phyloP scores from a whole-genome alignment of 1,140 invertebrate species.

The Yoshiicerus persimilis region DNA sequence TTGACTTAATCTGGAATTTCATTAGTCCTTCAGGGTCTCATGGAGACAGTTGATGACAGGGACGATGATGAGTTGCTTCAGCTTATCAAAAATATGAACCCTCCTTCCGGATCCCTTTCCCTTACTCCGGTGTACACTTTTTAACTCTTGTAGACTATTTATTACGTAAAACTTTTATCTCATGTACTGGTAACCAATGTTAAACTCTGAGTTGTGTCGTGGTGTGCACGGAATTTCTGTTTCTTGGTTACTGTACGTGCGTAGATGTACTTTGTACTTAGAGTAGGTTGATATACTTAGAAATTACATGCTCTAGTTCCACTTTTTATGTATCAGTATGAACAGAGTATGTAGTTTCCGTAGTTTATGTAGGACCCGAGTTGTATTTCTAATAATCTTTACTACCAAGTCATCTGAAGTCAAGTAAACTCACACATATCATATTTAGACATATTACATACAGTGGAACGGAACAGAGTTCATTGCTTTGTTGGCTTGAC shows the following conservation, averaged over 20 bases:
- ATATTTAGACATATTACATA: not conserved
- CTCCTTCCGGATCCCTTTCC: not conserved
- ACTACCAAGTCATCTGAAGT: not conserved
- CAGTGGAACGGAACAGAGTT: not conserved
- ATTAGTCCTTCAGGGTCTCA: constrained; percentile 1
- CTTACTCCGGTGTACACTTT: not conserved
- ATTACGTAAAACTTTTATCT: no score
- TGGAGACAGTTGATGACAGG: constrained; percentile 11
- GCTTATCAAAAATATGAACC: constrained; percentile 1
- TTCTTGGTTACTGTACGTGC: not conserved
- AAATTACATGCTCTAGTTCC: not conserved
- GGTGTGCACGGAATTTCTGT: not conserved
- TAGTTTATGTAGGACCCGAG: not conserved
- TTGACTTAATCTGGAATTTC: constrained; percentile 20
- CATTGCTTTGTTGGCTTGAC: not conserved
- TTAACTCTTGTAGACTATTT: no score
- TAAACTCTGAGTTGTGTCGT: no score
- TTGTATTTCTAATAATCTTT: constrained; percentile 16
- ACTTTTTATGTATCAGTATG: not conserved
- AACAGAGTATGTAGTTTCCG: not conserved
- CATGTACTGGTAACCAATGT: no score
- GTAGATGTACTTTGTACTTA: not conserved
- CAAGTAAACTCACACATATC: not conserved
- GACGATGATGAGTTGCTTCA: not conserved
- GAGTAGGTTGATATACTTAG: not conserved